Evolutionary conservation across 2,113 vertebrate species (phyloP).

Genomic region (Alaudala cheleensis): DNA sequence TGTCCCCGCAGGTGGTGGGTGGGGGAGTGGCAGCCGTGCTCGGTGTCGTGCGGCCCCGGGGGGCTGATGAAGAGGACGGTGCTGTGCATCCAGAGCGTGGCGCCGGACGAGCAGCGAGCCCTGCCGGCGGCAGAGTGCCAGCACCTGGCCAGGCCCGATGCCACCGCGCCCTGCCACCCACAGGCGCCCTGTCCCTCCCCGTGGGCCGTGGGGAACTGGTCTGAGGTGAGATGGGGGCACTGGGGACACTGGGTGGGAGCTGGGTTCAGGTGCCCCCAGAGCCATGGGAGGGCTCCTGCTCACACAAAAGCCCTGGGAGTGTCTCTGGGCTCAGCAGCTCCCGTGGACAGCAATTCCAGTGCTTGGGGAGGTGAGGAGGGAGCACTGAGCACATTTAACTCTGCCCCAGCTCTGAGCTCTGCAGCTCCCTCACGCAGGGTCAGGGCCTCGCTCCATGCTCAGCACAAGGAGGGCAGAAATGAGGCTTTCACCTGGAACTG

Average conservation of each 20-base stretch:
- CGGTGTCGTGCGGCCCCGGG: conserved; percentile 76
- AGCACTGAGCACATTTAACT: accelerated
- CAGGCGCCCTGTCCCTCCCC: conserved; percentile 82
- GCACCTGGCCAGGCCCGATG: conserved; percentile 78
- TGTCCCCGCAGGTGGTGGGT: conserved; percentile 86
- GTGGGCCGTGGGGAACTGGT: conserved; percentile 88
- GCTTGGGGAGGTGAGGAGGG: neutral
- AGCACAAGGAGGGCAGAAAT: neutral
- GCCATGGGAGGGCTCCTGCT: accelerated
- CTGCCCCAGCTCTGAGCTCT: neutral
- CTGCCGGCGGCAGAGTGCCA: conserved; percentile 75
- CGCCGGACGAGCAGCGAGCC: conserved; percentile 84
- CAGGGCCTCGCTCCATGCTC: accelerated
- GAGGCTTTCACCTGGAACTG: neutral
- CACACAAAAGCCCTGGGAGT: accelerated
- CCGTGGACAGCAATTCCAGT: accelerated
- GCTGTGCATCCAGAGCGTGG: conserved; percentile 86
- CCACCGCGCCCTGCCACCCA: conserved; percentile 74
- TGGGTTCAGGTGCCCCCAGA: neutral
- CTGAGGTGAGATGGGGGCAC: conserved; percentile 76
- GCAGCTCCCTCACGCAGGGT: neutral
- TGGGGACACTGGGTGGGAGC: neutral
- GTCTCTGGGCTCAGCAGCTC: neutral
- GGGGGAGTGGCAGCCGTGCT: conserved; percentile 90
- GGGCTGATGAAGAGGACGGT: conserved; percentile 82